Evolutionary conservation across 2,797 vertebrate genomes (phyloP).

Genomic region (Pachyuromys duprasi): DNA sequence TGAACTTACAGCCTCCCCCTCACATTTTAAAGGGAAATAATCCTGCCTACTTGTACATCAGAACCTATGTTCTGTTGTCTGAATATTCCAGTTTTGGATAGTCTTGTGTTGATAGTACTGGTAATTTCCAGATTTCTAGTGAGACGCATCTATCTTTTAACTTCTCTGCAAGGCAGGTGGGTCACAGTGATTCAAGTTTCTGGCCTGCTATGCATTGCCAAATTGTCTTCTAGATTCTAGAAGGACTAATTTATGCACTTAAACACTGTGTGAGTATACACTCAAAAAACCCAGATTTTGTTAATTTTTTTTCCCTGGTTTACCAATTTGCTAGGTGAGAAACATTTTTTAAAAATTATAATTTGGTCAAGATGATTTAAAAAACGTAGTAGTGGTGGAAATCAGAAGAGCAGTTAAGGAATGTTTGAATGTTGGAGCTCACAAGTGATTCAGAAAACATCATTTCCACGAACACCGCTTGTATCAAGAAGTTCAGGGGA

Average conservation of each 20-base stretch:
- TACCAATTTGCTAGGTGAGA: background rate
- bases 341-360: slow-evolving; percentile 24
- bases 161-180: background rate
- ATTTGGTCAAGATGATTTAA: background rate
- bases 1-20: background rate
- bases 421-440: slow-evolving; percentile 40
- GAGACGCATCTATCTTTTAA: background rate
- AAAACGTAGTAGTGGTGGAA: background rate
- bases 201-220: background rate
- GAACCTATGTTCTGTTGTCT: slow-evolving; percentile 23
- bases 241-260: background rate
- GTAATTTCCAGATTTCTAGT: slow-evolving; percentile 6
- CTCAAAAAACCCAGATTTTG: background rate
- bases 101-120: background rate
- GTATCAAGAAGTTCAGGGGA: slow-evolving; percentile 59
- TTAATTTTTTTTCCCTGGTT: slow-evolving; percentile 5
- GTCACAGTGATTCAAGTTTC: background rate
- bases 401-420: background rate
- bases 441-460: slow-evolving; percentile 64
- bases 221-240: background rate
- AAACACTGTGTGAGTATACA: background rate
- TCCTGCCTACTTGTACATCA: background rate
- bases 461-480: slow-evolving; percentile 61
- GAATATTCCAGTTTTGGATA: slow-evolving; percentile 14
- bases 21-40: background rate